Evolutionary conservation across 2,113 vertebrate genomes (phyloP), one percentile per base, ranked within the genome.

Genomic region (Aramus guarauna): DNA sequence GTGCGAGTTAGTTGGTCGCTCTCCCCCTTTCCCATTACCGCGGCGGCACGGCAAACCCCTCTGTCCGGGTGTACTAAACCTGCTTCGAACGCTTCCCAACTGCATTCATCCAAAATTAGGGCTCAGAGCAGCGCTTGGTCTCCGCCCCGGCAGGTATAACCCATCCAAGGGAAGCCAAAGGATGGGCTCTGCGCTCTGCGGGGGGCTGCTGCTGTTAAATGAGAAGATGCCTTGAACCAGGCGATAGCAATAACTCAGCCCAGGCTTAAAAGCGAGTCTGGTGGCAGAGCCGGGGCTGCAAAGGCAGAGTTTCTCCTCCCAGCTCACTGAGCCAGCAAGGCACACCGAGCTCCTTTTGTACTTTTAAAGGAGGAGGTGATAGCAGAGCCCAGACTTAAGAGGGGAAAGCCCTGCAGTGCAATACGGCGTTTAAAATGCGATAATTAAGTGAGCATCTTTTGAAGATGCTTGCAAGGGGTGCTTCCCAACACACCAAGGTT

Each of bases 401-500:
- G 53, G 59, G 60, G 71, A 90, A 67, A 85, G 87, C 87, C 92
- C 93, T 15, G 73, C 81, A 27, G 93, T 34, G 86, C 80, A 58
- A 68, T 3, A 12, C 2, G 3, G 77, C 34, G 9, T 24, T 84
- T 67, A 92, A 88, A 91, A 90, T 3, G 52, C 4, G 41, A 62
- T 76, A 94, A 96, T 96, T 86, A 96, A 90, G 16, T 1, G 69
- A 95, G 86, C 81, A 88, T 36, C 88, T 84, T 86, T 94, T 93
- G 96, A 90, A 96, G 94, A 79, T 7, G 53, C 48, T 19, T 19
- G 56, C 15, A n/a, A 95, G 75, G 78, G 71, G 77, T 64, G 75
- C 94, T 94, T 92, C 83, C 96, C 68, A 26, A 83, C 94, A 92
- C 66, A 94, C 92, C 93, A 59, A 92, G 84, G 89, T 95, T 84